Percentiles rank a stretch among this genome's conserved stretches.
phyloP scores from a whole-genome alignment of 2,113 vertebrate genomes.

The Trichomycterus rosablanca region DNA sequence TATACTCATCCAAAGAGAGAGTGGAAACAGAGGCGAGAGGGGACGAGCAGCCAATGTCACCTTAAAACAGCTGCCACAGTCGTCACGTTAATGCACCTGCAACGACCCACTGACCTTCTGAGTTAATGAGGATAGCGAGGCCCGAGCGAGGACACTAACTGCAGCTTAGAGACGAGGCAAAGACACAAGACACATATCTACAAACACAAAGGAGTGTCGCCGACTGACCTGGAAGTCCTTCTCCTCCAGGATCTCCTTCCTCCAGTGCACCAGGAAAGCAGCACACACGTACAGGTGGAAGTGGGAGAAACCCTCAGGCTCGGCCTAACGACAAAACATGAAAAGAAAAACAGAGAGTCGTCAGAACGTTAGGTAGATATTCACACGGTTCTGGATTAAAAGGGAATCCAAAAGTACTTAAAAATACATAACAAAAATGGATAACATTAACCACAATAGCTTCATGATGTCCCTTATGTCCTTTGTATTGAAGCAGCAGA shows the following conservation, averaged over 20 bases:
- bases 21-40: slow-evolving; percentile 46
- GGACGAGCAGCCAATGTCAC: slow-evolving; percentile 48
- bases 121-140: slow-evolving; percentile 49
- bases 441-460: no score
- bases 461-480: no score
- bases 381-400: slow-evolving; percentile 18
- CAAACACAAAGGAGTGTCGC: neutral
- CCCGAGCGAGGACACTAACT: slow-evolving; percentile 39
- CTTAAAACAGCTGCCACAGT: slow-evolving; percentile 52
- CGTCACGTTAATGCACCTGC: slow-evolving; percentile 51
- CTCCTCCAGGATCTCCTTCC: slow-evolving; percentile 77
- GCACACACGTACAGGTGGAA: slow-evolving; percentile 97
- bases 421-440: no score
- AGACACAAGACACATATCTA: slow-evolving; percentile 11
- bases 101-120: slow-evolving; percentile 31
- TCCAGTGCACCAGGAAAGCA: slow-evolving; percentile 91
- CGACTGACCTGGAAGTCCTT: slow-evolving; percentile 87
- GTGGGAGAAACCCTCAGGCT: slow-evolving; percentile 95
- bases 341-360: slow-evolving; percentile 20
- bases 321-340: slow-evolving; percentile 70
- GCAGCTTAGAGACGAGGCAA: slow-evolving; percentile 20
- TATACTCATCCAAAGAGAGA: slow-evolving; percentile 36
- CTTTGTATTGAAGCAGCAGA: no score
- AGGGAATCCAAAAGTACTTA: neutral
- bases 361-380: neutral